These are phyloP conservation scores for Acrocephalus arundinaceus DNA, from an alignment of 2,113 vertebrate species.

Conservation along the genomic window DNA sequence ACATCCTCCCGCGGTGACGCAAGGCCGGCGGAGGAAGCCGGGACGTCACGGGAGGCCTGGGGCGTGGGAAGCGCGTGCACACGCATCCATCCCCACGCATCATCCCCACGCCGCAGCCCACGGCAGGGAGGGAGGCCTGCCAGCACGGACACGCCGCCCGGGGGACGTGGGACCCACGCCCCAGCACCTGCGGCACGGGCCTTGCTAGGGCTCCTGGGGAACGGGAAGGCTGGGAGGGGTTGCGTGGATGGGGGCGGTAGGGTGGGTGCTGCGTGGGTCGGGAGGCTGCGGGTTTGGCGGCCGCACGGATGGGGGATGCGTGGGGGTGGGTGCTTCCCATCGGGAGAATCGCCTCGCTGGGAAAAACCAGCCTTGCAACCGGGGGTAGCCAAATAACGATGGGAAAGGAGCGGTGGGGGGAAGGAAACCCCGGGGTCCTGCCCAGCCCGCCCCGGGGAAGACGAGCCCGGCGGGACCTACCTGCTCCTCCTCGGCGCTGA, in stretches of 20 bases:
- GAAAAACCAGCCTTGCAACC: neutral
- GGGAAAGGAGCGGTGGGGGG: neutral
- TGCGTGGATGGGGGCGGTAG: neutral
- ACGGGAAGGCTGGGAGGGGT: neutral
- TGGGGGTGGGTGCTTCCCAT: neutral
- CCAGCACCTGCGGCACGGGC: neutral
- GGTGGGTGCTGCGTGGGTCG: neutral
- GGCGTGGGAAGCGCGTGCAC: constrained; percentile 55
- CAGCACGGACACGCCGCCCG: neutral
- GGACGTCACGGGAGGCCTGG: constrained; percentile 52
- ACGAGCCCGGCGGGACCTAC: constrained; percentile 35
- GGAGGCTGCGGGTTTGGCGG: neutral
- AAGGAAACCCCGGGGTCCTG: neutral
- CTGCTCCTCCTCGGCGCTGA: constrained; percentile 80
- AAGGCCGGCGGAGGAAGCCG: constrained; percentile 45
- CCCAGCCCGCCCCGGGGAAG: neutral
- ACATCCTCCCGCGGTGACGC: constrained; percentile 60
- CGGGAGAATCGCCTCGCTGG: neutral
- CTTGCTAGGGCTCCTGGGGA: neutral
- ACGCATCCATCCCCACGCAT: constrained; percentile 26
- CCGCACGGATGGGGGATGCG: neutral
- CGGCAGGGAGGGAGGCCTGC: neutral
- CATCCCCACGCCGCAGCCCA: neutral
- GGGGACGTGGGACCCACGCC: neutral
- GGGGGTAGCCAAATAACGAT: neutral